Percentiles rank a stretch among this genome's conserved stretches.
phyloP scores from a whole-genome alignment of 53 echinoderm and acorn worm species.

The Temnopleurus reevesii region DNA sequence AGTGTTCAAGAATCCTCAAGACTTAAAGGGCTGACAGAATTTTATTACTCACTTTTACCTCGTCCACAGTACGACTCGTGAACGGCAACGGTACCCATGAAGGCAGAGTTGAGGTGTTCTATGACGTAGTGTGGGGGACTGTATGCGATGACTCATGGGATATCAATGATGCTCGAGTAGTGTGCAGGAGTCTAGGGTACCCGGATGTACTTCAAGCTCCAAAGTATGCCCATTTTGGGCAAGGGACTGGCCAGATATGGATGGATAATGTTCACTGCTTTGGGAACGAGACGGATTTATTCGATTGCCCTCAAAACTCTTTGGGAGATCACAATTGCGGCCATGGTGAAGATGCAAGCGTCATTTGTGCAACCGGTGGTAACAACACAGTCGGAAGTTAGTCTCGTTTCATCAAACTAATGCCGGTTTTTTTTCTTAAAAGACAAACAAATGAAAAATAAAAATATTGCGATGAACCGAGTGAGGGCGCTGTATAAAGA shows the following conservation, averaged over 20 bases:
- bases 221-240: neutral
- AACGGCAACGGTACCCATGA: neutral
- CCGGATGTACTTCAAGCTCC: neutral
- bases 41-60: neutral
- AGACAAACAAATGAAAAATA: too few species aligned
- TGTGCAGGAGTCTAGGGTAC: slow-evolving; percentile 5
- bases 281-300: neutral
- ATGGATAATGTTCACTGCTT: neutral
- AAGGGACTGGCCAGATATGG: neutral
- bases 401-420: too few species aligned
- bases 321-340: slow-evolving; percentile 9
- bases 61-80: slow-evolving; percentile 32
- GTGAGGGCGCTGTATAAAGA: too few species aligned
- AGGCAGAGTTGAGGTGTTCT: slow-evolving; percentile 22
- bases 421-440: too few species aligned
- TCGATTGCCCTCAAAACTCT: neutral
- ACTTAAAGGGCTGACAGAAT: too few species aligned
- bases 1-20: too few species aligned
- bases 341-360: neutral
- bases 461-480: too few species aligned
- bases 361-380: neutral
- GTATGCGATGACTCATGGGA: neutral
- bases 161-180: neutral
- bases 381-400: too few species aligned
- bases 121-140: slow-evolving; percentile 11